Evolutionary conservation across 2,797 vertebrate genomes (phyloP).

Genomic region (Eleutherodactylus coqui): DNA sequence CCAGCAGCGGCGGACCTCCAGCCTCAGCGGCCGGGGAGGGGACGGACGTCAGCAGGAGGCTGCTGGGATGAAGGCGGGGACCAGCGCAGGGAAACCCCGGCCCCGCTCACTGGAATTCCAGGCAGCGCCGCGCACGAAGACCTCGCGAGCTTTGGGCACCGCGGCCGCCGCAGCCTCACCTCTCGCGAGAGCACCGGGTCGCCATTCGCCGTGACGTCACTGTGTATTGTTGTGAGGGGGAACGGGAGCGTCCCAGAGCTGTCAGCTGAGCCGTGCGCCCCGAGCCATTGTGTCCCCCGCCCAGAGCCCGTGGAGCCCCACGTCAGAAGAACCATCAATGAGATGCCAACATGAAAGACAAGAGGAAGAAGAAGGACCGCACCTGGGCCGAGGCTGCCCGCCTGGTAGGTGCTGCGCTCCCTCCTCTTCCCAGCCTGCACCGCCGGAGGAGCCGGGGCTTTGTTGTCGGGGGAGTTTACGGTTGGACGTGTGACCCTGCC

Average conservation of each 20-base stretch:
- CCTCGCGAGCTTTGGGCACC: slow-evolving; percentile 49
- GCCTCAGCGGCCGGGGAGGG: not conserved
- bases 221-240: slow-evolving; percentile 75
- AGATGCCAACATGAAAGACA: slow-evolving; percentile 87
- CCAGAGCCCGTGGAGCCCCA: slow-evolving; percentile 70
- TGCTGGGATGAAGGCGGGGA: not conserved
- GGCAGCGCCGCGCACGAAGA: slow-evolving; percentile 32
- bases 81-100: slow-evolving; percentile 41
- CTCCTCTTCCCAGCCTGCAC: slow-evolving; percentile 35
- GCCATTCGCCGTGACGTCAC: slow-evolving; percentile 74
- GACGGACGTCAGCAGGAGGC: not conserved
- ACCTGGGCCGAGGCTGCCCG: slow-evolving; percentile 85
- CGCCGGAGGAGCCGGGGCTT: slow-evolving; percentile 4
- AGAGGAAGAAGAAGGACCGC: slow-evolving; percentile 87
- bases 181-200: slow-evolving; percentile 59
- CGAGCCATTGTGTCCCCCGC: slow-evolving; percentile 73
- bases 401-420: slow-evolving; percentile 73
- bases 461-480: slow-evolving; percentile 9
- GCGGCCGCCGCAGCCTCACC: not conserved
- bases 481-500: not conserved
- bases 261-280: slow-evolving; percentile 69
- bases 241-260: slow-evolving; percentile 73
- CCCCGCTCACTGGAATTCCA: slow-evolving; percentile 53
- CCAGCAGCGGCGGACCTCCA: not conserved
- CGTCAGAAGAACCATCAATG: slow-evolving; percentile 76